phyloP scores from a whole-genome alignment of 2,113 vertebrate genomes.

The Ailurus styani region DNA sequence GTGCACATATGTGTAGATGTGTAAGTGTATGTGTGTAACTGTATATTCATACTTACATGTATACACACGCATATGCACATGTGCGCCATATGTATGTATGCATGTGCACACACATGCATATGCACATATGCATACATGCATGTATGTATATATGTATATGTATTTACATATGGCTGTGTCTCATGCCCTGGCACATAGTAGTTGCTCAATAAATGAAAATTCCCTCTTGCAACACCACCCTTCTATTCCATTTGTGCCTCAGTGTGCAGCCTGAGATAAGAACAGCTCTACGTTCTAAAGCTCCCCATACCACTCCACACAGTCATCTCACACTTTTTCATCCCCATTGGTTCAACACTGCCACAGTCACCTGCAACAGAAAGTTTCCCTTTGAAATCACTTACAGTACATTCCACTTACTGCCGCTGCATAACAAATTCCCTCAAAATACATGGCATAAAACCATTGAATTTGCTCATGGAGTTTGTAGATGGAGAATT shows the following conservation, averaged over 20 bases:
- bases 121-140: fast-evolving
- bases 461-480: neutral
- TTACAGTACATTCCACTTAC: neutral
- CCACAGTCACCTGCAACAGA: neutral
- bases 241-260: neutral
- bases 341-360: no score
- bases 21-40: fast-evolving
- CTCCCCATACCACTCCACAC: fast-evolving
- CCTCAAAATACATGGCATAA: neutral
- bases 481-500: neutral
- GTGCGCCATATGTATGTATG: fast-evolving
- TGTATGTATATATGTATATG: neutral
- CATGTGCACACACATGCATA: fast-evolving
- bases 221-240: neutral
- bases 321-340: neutral
- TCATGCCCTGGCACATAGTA: neutral
- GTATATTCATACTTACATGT: no score
- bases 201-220: neutral
- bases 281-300: neutral
- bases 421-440: neutral
- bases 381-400: neutral
- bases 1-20: fast-evolving
- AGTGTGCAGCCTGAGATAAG: neutral
- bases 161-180: neutral
- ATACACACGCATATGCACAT: fast-evolving